Conservation (phyloP, 2,888 invertebrate species). For the Nomada flava region DNA sequence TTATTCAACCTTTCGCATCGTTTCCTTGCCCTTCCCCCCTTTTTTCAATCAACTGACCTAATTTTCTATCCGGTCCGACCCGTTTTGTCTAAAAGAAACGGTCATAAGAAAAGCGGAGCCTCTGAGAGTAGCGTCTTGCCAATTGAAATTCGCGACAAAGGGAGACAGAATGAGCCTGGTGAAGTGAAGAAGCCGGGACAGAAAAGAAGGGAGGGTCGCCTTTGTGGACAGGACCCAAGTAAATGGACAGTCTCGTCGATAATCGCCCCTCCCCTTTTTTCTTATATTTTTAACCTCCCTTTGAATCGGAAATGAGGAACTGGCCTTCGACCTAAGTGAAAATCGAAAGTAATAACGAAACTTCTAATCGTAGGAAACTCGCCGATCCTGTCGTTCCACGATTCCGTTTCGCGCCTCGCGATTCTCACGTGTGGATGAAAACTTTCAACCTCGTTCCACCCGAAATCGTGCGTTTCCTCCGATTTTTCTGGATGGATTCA, state of each 20-base stretch:
- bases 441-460: conserved; percentile 14
- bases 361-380: background rate
- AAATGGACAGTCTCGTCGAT: conserved; percentile 58
- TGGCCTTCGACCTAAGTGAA: conserved; percentile 11
- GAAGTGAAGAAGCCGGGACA: conserved; percentile 23
- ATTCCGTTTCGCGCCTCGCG: background rate
- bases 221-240: conserved; percentile 55
- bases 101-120: conserved; percentile 35
- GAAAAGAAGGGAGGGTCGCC: conserved; percentile 40
- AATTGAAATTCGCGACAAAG: conserved; percentile 70
- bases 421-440: conserved; percentile 10
- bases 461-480: background rate
- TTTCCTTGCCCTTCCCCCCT: background rate
- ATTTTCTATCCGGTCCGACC: conserved; percentile 44
- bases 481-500: background rate
- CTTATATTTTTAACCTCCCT: conserved; percentile 15
- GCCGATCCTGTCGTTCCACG: background rate
- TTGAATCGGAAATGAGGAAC: conserved; percentile 29
- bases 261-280: conserved; percentile 24
- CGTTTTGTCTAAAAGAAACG: conserved; percentile 30
- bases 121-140: conserved; percentile 58
- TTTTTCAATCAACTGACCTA: conserved; percentile 63
- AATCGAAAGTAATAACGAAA: conserved; percentile 38
- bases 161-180: conserved; percentile 54
- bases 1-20: background rate